Evolutionary conservation across 2,113 vertebrate species (phyloP), one percentile per base, ranked within the genome.

Genomic region (Carassius gibelio): DNA sequence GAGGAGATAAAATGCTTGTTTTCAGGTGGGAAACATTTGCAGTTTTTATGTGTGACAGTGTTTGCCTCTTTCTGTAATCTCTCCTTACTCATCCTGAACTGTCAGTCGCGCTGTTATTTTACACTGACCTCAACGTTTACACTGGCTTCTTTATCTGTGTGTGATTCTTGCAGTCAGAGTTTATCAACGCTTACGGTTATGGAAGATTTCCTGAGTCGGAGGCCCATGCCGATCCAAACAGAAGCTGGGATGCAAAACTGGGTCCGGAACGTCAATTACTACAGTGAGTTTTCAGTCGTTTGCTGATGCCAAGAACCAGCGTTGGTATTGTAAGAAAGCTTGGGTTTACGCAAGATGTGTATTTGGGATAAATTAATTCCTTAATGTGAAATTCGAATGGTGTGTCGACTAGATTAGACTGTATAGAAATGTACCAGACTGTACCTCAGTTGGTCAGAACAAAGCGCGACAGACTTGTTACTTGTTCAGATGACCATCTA

Each of bases 161-260:
- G 55, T 84, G 30, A 59, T 85, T 19, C 55, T 38, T 90, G 91
- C 90, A 99, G 98, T 93, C 98, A 99, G 95, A 99, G 98, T 90
- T 94, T 99, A 92, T 99, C 97, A 75, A 99, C 98, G 0, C 94
- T 99, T 91, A 95, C 96, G n/a, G 96, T 99, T 91, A 99, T 99
- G 36, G 98, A 99, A 91, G 97, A 98, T 83, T 99, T 99, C 93
- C 95, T 99, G 89, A 94, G 95, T 72, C 96, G 97, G 90, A 95
- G 96, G 90, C 92, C 93, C 2, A 93, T 99, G 90, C 98, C 97
- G 84, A 87, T 93, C 89, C 69, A 88, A 93, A 50, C 26, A n/a
- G 76, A 92, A 92, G 57, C 89, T 93, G 61, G 92, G 90, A 34
- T 92, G 93, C 89, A 96, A 92, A 98, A 94, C 92, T 99, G 98